Conservation (phyloP, 2,888 invertebrate species). For the Acleris holmiana region DNA sequence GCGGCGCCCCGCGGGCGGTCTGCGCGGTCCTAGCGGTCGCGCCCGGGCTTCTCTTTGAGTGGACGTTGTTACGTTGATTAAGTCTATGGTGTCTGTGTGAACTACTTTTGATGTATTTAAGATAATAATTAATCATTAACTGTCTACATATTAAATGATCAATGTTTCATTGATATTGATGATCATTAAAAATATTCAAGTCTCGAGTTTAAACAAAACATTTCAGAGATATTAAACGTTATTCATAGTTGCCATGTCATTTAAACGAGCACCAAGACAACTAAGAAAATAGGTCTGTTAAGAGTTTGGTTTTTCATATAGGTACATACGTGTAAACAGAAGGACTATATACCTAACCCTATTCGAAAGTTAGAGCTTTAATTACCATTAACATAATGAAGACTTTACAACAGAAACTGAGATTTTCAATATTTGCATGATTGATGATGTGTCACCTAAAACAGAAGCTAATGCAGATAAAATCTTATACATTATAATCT, state of each 20-base stretch:
- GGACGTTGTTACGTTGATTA: conserved; percentile 45
- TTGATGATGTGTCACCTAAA: conserved; percentile 6
- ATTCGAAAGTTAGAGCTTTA: conserved; percentile 81
- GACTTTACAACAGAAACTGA: conserved; percentile 50
- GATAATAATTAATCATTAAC: conserved; percentile 30
- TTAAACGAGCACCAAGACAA: conserved; percentile 65
- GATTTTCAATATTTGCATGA: neutral
- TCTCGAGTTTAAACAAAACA: conserved; percentile 47
- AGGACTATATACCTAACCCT: conserved; percentile 61
- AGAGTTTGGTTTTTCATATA: conserved; percentile 59
- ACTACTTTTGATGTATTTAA: conserved; percentile 41
- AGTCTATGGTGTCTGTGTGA: conserved; percentile 46
- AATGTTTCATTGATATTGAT: conserved; percentile 50
- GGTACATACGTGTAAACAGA: conserved; percentile 51
- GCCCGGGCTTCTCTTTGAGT: conserved; percentile 52
- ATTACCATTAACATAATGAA: conserved; percentile 78
- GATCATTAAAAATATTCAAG: conserved; percentile 50
- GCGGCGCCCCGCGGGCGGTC: conserved; percentile 9
- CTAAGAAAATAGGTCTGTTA: conserved; percentile 56
- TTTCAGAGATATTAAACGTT: conserved; percentile 26
- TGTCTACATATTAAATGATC: conserved; percentile 47
- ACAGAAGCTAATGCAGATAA: too few species aligned
- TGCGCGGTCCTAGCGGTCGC: conserved; percentile 18
- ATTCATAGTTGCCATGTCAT: conserved; percentile 31
- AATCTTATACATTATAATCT: too few species aligned